Evolutionary conservation across 2,888 invertebrate species (phyloP).

Genomic region (Neria commutata): DNA sequence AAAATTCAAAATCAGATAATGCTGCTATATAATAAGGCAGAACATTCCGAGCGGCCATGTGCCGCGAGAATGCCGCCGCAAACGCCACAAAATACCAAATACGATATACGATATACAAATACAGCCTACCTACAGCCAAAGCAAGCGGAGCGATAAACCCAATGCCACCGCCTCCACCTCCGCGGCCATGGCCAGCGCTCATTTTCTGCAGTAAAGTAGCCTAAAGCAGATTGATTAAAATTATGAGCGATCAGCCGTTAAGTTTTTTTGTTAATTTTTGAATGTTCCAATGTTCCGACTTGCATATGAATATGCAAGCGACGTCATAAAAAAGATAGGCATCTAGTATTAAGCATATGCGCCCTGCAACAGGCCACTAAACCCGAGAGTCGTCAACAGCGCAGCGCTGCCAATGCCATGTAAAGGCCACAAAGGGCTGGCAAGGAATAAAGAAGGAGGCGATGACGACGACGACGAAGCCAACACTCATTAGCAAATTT

Average conservation of each 20-base stretch:
- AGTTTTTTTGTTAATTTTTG: slow-evolving; percentile 48
- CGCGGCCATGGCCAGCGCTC: too few species aligned
- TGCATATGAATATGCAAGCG: slow-evolving; percentile 9
- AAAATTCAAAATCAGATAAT: not conserved
- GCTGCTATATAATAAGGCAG: not conserved
- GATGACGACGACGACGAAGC: slow-evolving; percentile 28
- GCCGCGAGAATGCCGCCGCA: too few species aligned
- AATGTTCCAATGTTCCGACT: not conserved
- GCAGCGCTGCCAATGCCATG: slow-evolving; percentile 9
- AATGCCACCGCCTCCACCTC: not conserved
- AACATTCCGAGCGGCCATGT: too few species aligned
- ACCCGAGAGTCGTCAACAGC: slow-evolving; percentile 21
- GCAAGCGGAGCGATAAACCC: slow-evolving; percentile 6
- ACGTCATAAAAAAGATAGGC: slow-evolving; percentile 34
- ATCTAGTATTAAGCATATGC: slow-evolving; percentile 52
- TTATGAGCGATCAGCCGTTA: slow-evolving; percentile 62
- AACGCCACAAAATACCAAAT: not conserved
- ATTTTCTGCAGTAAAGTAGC: slow-evolving; percentile 47
- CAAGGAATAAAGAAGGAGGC: slow-evolving; percentile 22
- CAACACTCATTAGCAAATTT: slow-evolving; percentile 49
- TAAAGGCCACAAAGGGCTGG: not conserved
- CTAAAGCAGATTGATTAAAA: slow-evolving; percentile 60
- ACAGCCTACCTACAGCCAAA: not conserved
- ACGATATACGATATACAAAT: not conserved
- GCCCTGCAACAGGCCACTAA: slow-evolving; percentile 36